Base-by-base conservation (phyloP, 1,140 invertebrate species). In the Euura lappo region DNA sequence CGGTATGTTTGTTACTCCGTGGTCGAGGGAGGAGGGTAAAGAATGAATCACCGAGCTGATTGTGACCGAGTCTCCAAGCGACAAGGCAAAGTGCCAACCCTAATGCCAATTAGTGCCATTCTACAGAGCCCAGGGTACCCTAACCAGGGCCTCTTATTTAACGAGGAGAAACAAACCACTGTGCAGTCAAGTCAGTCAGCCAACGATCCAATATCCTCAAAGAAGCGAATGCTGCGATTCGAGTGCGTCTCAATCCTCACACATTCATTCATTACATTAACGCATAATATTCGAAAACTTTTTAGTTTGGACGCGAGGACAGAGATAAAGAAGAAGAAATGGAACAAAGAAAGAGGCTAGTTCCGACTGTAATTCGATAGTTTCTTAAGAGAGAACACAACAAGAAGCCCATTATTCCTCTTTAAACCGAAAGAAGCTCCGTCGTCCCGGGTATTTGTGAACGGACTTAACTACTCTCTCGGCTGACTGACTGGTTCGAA, bases 31-130 rank as follows among this genome's bases (percentile, higher is more conserved):
- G 28, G 28, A 28, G 28, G 67, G 67, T 7, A 68, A 43, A 3
- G 28, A 68, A 68, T 68, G 28, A 42, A 42, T 42, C 67, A 43
- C 67, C 67, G 44, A 42, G 67, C 67, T 42, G 67, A 44, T 68
- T 42, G 28, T 68, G 10, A 42, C 11, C 67, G 67, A 44, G 8
- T 68, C 28, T 44, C 10, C 28, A 11, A 42, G 8, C 67, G 76
- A 81, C 83, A 83, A 79, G 84, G 84, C 81, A 84, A 86, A 83
- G 81, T 85, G 85, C 80, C 85, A 85, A 75, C 80, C 81, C 83
- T 84, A 86, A 87, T 85, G 85, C 84, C 86, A 86, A 87, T 87
- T 87, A 87, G 85, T 87, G 86, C 85, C 85, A 86, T 85, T 87
- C 82, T 77, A 78, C 74, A 73, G 78, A 73, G 78, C 77, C 51